A percentile compares a stretch with the other conserved stretches of the same genome.
phyloP scores from a whole-genome alignment of 2,888 invertebrate genomes.

The Omphaloscelis lunosa region DNA sequence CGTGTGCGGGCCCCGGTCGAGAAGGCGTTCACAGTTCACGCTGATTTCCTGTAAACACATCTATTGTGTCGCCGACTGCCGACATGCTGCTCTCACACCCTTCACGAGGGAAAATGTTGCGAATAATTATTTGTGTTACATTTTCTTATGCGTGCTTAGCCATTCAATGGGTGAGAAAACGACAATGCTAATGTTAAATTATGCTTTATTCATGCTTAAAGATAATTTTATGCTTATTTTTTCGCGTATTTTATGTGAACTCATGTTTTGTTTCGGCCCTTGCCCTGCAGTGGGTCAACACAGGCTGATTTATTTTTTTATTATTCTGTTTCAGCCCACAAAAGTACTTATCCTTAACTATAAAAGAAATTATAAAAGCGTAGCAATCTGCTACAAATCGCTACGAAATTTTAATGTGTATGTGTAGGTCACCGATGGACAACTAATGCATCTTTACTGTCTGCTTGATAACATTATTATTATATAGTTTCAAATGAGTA shows the following conservation, averaged over 20 bases:
- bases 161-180: conserved; percentile 51
- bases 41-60: conserved; percentile 86
- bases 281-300: background rate
- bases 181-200: conserved; percentile 19
- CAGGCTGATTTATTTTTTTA: no score
- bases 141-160: conserved; percentile 68
- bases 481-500: background rate
- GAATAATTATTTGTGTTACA: conserved; percentile 75
- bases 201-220: background rate
- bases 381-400: background rate
- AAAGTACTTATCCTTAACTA: background rate
- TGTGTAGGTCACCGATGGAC: background rate
- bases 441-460: no score
- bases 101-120: conserved; percentile 72
- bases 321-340: no score
- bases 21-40: conserved; percentile 75
- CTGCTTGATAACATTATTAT: background rate
- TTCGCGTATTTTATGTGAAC: background rate
- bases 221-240: background rate
- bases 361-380: background rate
- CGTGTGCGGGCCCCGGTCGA: conserved; percentile 61
- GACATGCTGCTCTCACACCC: conserved; percentile 77
- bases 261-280: background rate
- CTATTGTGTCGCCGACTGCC: conserved; percentile 79
- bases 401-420: background rate